Percentiles rank a stretch among this genome's conserved stretches.
Conservation (phyloP, 2,113 vertebrate genomes). For the Campylorhamphus procurvoides region DNA sequence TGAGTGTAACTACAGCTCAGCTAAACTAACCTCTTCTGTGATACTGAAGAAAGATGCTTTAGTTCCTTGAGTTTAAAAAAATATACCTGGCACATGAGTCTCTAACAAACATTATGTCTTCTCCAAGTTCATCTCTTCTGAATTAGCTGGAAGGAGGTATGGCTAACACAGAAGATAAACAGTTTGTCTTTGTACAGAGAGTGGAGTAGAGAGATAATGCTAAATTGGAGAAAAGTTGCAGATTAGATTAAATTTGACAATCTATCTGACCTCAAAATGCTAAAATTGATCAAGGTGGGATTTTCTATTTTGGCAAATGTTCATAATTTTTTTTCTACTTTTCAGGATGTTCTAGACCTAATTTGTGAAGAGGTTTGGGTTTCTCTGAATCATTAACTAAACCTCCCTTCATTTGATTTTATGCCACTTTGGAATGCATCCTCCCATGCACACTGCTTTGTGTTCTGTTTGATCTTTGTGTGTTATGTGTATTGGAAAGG, state of each 20-base stretch:
- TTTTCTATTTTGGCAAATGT: background rate
- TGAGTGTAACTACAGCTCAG: background rate
- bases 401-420: background rate
- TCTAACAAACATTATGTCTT: background rate
- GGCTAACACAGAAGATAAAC: background rate
- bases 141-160: background rate
- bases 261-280: background rate
- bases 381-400: background rate
- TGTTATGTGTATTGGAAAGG: background rate
- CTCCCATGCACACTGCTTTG: background rate
- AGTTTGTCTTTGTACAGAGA: background rate
- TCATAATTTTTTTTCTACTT: background rate
- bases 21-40: constrained; percentile 40
- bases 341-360: background rate
- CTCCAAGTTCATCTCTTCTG: background rate
- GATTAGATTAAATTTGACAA: background rate
- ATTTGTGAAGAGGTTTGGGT: background rate
- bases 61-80: constrained; percentile 11
- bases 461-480: background rate
- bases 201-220: background rate
- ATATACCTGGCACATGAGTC: background rate
- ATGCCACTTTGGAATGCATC: background rate
- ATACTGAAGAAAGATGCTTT: background rate
- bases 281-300: background rate
- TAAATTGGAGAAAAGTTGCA: background rate